Base-by-base conservation (phyloP, 2,888 invertebrate species). In the Pheosia gnoma region DNA sequence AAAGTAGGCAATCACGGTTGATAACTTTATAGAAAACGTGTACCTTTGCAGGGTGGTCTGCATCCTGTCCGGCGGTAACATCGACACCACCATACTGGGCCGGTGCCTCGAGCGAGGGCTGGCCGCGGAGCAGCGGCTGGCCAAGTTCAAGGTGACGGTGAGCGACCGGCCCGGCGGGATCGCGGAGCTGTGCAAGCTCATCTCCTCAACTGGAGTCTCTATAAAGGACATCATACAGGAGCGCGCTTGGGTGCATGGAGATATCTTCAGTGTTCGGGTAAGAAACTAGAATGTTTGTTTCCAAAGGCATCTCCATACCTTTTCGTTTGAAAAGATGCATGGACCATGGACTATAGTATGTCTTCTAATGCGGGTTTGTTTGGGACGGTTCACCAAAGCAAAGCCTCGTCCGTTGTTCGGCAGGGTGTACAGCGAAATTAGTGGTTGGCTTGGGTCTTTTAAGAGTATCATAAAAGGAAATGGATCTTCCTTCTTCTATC, bases 201-300 rank as follows among this genome's bases (percentile, higher is more conserved):
- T 98, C 59, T 95, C 96, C 0, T 94, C 95, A 2, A 94, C 97
- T 43, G 98, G 98, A 0, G 98, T 98, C 11, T 97, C 97, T 51
- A 98, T 99, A 70, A 99, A 99, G 87, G 99, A 99, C 82, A 98
- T 99, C 64, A 97, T 98, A 89, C 99, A 99, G 85, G 99, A 99
- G 84, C 94, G 99, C 60, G 98, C 99, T 3, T 99, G 98, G 98
- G 95, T 99, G 11, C 96, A 96, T 64, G 95, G 96, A 2, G 98
- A 99, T 84, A 97, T 99, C 57, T 98, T 98, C 67, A 93, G 92
- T 72, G 94, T 93, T 71, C 82, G 87, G 74, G 92, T 92, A 70
- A 81, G 81, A 25, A 25, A 0, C 25, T 25, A 25, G 25, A 25
- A 0, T 25, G 25, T 25, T 25, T 25, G 25, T 25, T 25, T 25